Percentiles rank a stretch among this genome's conserved stretches.
These are phyloP conservation scores for Sminthopsis crassicaudata DNA, from an alignment of 2,113 vertebrate genomes.

Conservation along the genomic window DNA sequence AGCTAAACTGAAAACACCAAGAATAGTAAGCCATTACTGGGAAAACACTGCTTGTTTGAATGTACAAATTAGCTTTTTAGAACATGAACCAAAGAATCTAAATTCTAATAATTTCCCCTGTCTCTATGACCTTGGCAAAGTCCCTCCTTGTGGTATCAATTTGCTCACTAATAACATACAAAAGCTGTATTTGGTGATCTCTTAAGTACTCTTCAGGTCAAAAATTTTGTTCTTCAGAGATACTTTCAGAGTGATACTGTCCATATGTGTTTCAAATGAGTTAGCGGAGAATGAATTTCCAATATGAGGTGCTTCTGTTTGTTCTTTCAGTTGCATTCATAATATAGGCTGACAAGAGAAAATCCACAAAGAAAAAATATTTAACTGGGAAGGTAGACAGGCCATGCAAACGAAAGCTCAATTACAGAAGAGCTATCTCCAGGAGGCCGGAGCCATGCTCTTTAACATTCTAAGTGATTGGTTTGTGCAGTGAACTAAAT, in stretches of 20 bases:
- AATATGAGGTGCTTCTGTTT: constrained; percentile 54
- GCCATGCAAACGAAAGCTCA: constrained; percentile 73
- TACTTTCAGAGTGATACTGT: constrained; percentile 53
- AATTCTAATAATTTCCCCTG: neutral
- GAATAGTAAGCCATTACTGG: neutral
- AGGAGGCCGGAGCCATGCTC: constrained; percentile 65
- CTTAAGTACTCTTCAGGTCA: constrained; percentile 25
- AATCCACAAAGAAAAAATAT: constrained; percentile 63
- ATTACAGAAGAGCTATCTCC: constrained; percentile 74
- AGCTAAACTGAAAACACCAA: neutral
- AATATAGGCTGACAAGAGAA: constrained; percentile 57
- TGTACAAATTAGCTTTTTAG: neutral
- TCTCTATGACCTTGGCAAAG: constrained; percentile 4
- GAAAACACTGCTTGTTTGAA: neutral
- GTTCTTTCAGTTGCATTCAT: constrained; percentile 67
- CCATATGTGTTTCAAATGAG: constrained; percentile 71
- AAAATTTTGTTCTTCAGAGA: constrained; percentile 67
- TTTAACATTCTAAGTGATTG: constrained; percentile 78
- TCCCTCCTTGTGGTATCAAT: neutral
- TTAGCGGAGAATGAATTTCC: constrained; percentile 42
- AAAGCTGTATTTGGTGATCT: neutral
- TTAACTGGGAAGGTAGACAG: constrained; percentile 74
- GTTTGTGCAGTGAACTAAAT: constrained; percentile 77
- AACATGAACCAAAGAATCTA: neutral
- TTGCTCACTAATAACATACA: constrained; percentile 13